These are phyloP conservation scores for Sakesphorus luctuosus DNA, from an alignment of 2,113 vertebrate species.

Conservation along the genomic window DNA sequence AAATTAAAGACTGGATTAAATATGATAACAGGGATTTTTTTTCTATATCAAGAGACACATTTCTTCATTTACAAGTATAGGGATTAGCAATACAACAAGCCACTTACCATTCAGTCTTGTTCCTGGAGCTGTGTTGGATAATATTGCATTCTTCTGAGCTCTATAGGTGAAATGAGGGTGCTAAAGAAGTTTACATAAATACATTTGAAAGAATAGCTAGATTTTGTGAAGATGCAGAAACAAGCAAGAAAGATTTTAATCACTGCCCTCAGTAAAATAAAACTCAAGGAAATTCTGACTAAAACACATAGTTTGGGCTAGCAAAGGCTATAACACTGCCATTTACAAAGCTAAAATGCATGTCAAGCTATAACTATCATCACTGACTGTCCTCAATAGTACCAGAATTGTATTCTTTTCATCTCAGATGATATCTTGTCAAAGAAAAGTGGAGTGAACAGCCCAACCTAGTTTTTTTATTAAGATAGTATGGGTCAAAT, in stretches of 20 bases:
- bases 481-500: background rate
- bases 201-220: background rate
- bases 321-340: background rate
- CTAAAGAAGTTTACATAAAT: background rate
- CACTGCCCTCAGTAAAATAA: background rate
- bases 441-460: background rate
- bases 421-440: background rate
- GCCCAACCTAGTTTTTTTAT: background rate
- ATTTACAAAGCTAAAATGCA: background rate
- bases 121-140: background rate
- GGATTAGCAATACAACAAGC: background rate
- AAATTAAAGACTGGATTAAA: background rate
- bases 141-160: background rate
- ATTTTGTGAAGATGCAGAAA: background rate
- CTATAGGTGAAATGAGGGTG: background rate
- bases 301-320: background rate
- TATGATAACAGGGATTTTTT: background rate
- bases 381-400: background rate
- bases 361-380: background rate
- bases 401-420: background rate
- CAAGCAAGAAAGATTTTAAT: background rate
- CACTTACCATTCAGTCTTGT: background rate
- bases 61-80: background rate
- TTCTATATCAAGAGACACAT: background rate
- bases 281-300: background rate